These are phyloP conservation scores for Montipora sp. DNA, from an alignment of 64 coral and sea anemone genomes.

Conservation along the genomic window DNA sequence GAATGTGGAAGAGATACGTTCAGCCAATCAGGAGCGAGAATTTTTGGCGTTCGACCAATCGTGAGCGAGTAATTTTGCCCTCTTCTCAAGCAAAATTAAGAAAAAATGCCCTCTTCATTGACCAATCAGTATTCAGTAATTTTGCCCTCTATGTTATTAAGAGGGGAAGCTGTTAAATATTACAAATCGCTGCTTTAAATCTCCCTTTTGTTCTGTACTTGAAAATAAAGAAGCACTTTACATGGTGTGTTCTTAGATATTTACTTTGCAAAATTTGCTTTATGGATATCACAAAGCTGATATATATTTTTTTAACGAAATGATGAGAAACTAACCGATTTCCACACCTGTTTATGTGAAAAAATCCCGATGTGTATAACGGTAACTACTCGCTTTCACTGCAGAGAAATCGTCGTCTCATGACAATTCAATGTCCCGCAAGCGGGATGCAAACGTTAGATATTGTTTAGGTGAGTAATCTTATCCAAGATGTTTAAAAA, in stretches of 20 bases:
- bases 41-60: too few species aligned
- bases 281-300: not conserved
- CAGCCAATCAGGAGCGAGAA: too few species aligned
- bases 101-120: too few species aligned
- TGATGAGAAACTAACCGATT: conserved; percentile 8
- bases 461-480: not conserved
- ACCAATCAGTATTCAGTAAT: too few species aligned
- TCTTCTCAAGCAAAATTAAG: too few species aligned
- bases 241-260: not conserved
- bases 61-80: too few species aligned
- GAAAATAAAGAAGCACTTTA: not conserved
- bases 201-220: not conserved
- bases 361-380: not conserved
- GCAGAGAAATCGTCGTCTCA: not conserved
- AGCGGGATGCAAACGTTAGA: not conserved
- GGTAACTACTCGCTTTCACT: not conserved
- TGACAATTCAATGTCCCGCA: not conserved
- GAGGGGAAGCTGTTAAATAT: too few species aligned
- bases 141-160: too few species aligned
- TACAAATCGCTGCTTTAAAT: not conserved
- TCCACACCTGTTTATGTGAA: not conserved
- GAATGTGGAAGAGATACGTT: too few species aligned
- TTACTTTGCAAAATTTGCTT: not conserved
- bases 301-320: not conserved
- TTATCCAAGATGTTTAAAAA: not conserved